Evolutionary conservation across 2,888 invertebrate genomes (phyloP), one percentile per base, ranked within the genome.

Genomic region (Drosophila lacicola): DNA sequence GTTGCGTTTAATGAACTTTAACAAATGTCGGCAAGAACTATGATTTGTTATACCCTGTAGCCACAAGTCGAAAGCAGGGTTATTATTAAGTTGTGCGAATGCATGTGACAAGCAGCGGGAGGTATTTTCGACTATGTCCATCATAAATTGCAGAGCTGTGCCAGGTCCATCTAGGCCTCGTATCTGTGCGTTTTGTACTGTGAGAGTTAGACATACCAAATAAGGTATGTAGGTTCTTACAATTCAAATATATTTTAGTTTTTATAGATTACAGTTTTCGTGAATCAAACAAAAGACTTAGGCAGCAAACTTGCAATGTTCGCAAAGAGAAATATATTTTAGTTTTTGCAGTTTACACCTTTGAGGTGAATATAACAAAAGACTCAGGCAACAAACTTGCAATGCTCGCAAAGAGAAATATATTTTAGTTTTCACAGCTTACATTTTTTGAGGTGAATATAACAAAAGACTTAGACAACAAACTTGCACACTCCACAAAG

Each of bases 1-100:
- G 67, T 50, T 49, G 74, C 85, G 79, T 85, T 80, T 88, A 85
- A 88, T 88, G 86, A 85, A 88, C 88, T 85, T 74, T 66, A 70
- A 50, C 57, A 68, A 70, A 81, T 70, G 81, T 81, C 81, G 45
- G 37, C 64, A 74, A 64, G 81, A 78, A 66, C 83, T 75, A 68
- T 84, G 78, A 78, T 78, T 75, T 83, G 73, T 61, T 54, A 76
- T 73, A 63, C 45, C 45, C 64, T 50, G 10, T 13, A 29, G 56
- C 21, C 50, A 29, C 44, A 37, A 34, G 19, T 9, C 34, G 45
- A 61, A 37, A 19, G 19, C 11, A 21, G 11, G 36, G 13, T 36
- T 46, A 36, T 25, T 45, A 25, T 55, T 36, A 13, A 45, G 25
- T 41, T 41, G 41, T 41, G 39, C 17, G 17, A 17, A 41, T 41